Conservation (phyloP, 2,888 invertebrate species). For the Diachrysia chrysitis region DNA sequence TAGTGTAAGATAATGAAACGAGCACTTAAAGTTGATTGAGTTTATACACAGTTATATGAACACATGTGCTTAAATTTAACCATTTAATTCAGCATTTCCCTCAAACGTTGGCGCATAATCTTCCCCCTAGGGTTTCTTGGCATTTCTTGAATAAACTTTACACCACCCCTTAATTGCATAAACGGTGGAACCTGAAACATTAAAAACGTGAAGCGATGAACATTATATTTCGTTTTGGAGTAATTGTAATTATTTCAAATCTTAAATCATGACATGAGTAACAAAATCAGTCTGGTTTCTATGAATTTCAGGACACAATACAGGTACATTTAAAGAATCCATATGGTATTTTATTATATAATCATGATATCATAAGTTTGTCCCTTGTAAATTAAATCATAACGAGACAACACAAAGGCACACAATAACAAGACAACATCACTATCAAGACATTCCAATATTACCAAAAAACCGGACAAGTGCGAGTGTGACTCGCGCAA, state of each 20-base stretch:
- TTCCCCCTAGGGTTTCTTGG: conserved; percentile 92
- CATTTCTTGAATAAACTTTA: conserved; percentile 91
- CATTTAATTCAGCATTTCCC: conserved; percentile 77
- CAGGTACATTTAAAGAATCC: no score
- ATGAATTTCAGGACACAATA: no score
- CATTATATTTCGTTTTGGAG: conserved; percentile 48
- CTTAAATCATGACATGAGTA: not conserved
- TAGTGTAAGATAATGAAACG: conserved; percentile 13
- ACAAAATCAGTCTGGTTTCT: no score
- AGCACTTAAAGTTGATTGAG: conserved; percentile 19
- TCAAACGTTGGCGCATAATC: conserved; percentile 90
- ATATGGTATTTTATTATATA: no score
- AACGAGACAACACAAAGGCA: not conserved
- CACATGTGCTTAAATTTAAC: conserved; percentile 21
- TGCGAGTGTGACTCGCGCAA: no score
- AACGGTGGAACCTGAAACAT: conserved; percentile 84
- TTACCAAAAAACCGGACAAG: no score
- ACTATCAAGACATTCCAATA: no score
- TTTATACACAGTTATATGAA: conserved; percentile 29
- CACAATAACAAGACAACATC: not conserved
- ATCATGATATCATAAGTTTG: no score
- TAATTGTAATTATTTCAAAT: conserved; percentile 8
- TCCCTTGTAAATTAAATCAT: no score
- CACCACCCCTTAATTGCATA: conserved; percentile 91
- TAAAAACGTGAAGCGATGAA: conserved; percentile 49